Percentiles rank a stretch among this genome's conserved stretches.
These are phyloP conservation scores for Neopelma chrysocephalum DNA, from an alignment of 2,797 vertebrate species.

Conservation along the genomic window DNA sequence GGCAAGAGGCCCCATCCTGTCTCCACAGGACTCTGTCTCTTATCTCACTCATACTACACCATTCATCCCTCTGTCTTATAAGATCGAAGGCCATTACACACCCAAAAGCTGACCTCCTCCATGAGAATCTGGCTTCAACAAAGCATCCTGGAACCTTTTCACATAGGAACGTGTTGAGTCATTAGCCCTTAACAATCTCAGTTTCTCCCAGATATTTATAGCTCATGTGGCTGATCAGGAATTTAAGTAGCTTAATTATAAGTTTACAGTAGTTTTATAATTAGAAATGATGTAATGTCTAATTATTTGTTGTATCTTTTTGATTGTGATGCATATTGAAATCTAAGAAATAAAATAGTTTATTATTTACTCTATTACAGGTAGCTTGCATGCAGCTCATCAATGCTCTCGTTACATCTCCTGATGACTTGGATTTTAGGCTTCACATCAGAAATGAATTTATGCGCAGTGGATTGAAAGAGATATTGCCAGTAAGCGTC, in stretches of 20 bases:
- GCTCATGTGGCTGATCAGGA: background rate
- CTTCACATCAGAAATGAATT: constrained; percentile 99
- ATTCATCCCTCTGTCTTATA: background rate
- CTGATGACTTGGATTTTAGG: constrained; percentile 97
- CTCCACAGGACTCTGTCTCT: background rate
- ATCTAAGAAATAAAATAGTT: background rate
- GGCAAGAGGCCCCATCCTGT: background rate
- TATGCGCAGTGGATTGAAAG: constrained; percentile 95
- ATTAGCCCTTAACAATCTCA: background rate
- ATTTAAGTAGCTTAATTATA: background rate
- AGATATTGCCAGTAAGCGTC: constrained; percentile 91
- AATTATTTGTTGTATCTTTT: constrained; percentile 14
- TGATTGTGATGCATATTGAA: constrained; percentile 26
- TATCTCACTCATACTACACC: background rate
- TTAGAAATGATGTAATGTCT: background rate
- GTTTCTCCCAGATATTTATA: background rate
- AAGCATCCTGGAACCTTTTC: background rate
- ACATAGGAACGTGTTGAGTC: background rate
- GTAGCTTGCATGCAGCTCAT: constrained; percentile 99
- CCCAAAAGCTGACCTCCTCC: background rate
- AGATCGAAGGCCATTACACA: background rate
- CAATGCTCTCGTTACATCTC: constrained; percentile 97
- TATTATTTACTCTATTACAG: constrained; percentile 73
- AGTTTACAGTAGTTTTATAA: background rate
- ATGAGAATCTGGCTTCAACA: background rate